Base-by-base conservation (phyloP, 2,113 vertebrate species). In the Marcusenius ussheri region DNA sequence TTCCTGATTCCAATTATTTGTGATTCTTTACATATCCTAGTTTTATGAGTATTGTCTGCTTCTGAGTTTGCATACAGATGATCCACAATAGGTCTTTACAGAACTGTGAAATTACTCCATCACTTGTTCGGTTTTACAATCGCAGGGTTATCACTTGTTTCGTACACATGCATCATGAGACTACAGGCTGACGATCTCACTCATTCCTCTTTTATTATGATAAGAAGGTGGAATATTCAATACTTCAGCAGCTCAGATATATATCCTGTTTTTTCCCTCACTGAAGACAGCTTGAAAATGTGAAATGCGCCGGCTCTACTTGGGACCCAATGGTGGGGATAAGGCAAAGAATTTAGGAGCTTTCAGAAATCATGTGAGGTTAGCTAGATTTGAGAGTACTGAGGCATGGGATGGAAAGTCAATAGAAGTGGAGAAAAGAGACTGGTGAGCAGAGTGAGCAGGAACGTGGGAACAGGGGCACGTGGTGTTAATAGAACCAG, bases 401-500 rank as follows among this genome's bases (percentile, higher is more conserved):
- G 88, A 91, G 90, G 80, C 35, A 2, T 93, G 91, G 89, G 91
- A 88, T 53, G 89, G 90, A 93, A 94, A 94, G 93, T 93, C 93
- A 94, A 93, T 93, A 51, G 89, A 88, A 31, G 77, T 62, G 89
- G 87, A 42, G 51, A 27, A 19, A 39, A 88, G 19, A 74, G 70
- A 87, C 80, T 83, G 89, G 80, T 66, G 56, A 74, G 15, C 15
- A 88, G 89, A 89, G 74, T 39, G 62, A 21, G 2, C 21, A 47
- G 77, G 91, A 91, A 74, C 9, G 58, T 5, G 0, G 47, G 53
- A 90, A 91, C 80, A 88, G 89, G 91, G 89, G 83, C 87, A 89
- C 49, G 62, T 47, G 91, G 91, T 89, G 92, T 92, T 94, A 93
- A 95, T 94, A 92, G 92, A 94, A 93, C 93, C 88, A 66, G 89